Evolutionary conservation across 2,888 invertebrate genomes (phyloP).

Genomic region (Gandaritis pyraliata): DNA sequence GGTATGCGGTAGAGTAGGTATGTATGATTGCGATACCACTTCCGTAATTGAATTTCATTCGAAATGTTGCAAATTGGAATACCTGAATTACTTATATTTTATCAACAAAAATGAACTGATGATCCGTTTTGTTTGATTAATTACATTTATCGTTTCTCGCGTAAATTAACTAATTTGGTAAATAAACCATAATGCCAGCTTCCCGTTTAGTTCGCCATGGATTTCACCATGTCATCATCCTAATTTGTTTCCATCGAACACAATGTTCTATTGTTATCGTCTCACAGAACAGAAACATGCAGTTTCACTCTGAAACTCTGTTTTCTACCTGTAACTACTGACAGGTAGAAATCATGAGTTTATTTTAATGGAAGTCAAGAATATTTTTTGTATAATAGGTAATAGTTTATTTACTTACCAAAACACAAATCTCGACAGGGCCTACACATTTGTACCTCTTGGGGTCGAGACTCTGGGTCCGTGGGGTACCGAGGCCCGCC

Average conservation of each 20-base stretch:
- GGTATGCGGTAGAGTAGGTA: constrained; percentile 14
- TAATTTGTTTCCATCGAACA: constrained; percentile 74
- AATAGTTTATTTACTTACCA: too few relatives aligned
- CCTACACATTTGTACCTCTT: constrained; percentile 70
- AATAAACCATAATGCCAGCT: constrained; percentile 48
- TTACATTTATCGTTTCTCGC: background rate
- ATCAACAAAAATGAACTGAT: background rate
- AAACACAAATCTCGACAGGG: too few relatives aligned
- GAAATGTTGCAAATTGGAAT: constrained; percentile 17
- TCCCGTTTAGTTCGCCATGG: constrained; percentile 46
- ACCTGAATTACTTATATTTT: constrained; percentile 5
- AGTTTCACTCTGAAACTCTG: constrained; percentile 4
- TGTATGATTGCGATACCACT: constrained; percentile 12
- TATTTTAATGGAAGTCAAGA: too few relatives aligned
- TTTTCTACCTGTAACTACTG: too few relatives aligned
- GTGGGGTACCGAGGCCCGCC: too few relatives aligned
- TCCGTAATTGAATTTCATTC: constrained; percentile 22
- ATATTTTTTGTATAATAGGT: too few relatives aligned
- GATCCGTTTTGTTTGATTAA: too few relatives aligned
- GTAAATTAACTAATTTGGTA: constrained; percentile 52
- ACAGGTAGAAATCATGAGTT: too few relatives aligned
- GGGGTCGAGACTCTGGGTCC: too few relatives aligned
- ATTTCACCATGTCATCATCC: constrained; percentile 66
- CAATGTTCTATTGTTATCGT: constrained; percentile 64
- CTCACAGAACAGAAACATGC: background rate